Evolutionary conservation across 2,888 invertebrate species (phyloP), one percentile per base, ranked within the genome.

Genomic region (Troides helena): DNA sequence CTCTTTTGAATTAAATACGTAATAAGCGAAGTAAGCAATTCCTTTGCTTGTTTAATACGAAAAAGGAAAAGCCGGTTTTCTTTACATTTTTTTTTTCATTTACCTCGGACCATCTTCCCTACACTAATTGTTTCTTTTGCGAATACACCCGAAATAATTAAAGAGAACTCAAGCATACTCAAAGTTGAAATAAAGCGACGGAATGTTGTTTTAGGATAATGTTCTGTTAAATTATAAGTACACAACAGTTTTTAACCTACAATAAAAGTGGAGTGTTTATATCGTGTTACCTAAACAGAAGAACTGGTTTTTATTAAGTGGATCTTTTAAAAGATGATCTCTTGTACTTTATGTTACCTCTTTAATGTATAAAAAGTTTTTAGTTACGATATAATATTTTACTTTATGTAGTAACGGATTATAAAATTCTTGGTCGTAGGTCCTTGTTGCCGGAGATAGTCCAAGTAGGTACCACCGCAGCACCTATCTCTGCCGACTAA

Each of bases 91-190:
- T 46, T 46, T 62, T 58, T 68, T 62, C 58, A 46, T 68, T 68
- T 46, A 21, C 36, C 59, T 59, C 23, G 58, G 68, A 50, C 63
- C 60, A 2, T 53, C 50, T 60, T 66, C 36, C 50, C 50, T 60
- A 39, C 12, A 64, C 53, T 68, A 68, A 68, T 68, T 68, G 59
- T 63, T 63, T 59, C 63, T 68, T 63, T 59, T 63, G 67, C 50
- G 58, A 53, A 68, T 50, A 36, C n/a, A 59, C 30, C 36, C 59
- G 39, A 63, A 68, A 63, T 63, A 64, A 62, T 67, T 56, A 64
- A 68, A 59, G 50, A 30, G 57, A 50, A 59, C 59, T 50, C 23
- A 18, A 63, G 50, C 59, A 23, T 63, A 50, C 63, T 63, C 36
- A 39, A 58, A 43, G 46, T 58, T 58, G 57, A 25, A 58, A 58